Base-by-base conservation (phyloP, 2,888 invertebrate species). In the Cheilosia impressa region DNA sequence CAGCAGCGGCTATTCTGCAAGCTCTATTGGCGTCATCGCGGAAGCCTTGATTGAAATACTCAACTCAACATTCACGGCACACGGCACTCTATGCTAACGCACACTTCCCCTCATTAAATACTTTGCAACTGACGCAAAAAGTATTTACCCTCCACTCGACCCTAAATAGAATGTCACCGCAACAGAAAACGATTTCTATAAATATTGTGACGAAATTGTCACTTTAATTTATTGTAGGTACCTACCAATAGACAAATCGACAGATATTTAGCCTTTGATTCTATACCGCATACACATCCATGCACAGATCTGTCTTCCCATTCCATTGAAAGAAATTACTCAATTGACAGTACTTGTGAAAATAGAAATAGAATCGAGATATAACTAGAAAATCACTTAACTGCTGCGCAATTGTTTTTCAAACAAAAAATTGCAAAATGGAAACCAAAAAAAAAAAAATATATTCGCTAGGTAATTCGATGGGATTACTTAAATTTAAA, bases 311-410 rank as follows among this genome's bases (percentile, higher is more conserved):
- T 5, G 7, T 52, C 24, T 22, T 22, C 57, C 43, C 22, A 19
- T 73, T 63, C 38, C 22, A 68, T 38, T 27, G 27, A 27, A 27
- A 22, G 57, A 68, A 34, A 57, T 75, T 75, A 55, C 66, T 69
- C 63, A 75, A 81, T 76, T 69, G 81, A 31, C 17, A 69, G 9
- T 81, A 63, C 80, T 55, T 73, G 38, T 17, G 41, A 5, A n/a
- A 45, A 41, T 2, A 57, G 60, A 58, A 68, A 60, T 60, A 68
- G 31, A 81, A 81, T 69, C 81, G 75, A 69, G 69, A 69, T 75
- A 81, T 60, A 75, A 76, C 63, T 63, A 69, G 81, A 75, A 69
- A 81, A 50, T 75, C 63, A 68, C 62, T 63, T 62, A 53, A 75
- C 22, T 52, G 17, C 17, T 75, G 75, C 75, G 81, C 75, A 81